Evolutionary conservation across 2,888 invertebrate genomes (phyloP).

Genomic region (Carpatolechia fugitivella): DNA sequence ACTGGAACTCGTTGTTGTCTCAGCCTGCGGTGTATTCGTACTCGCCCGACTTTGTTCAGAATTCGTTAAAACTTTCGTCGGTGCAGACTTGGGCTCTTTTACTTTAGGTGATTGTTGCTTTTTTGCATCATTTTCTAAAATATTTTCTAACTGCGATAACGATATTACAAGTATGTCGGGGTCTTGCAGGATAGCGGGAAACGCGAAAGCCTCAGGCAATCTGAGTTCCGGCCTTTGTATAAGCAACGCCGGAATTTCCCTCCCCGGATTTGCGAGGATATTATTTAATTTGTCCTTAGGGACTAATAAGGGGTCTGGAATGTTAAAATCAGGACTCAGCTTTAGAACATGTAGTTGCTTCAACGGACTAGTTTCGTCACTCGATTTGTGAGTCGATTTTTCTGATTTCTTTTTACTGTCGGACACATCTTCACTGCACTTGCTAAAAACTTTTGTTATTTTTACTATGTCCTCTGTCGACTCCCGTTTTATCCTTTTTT

Average conservation of each 20-base stretch:
- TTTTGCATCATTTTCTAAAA: conserved; percentile 73
- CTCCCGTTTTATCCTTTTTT: conserved; percentile 60
- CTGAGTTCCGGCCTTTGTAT: conserved; percentile 85
- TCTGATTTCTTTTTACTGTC: conserved; percentile 48
- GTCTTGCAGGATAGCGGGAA: conserved; percentile 85
- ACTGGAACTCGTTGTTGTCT: conserved; percentile 34
- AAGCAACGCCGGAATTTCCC: conserved; percentile 87
- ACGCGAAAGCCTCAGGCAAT: conserved; percentile 85
- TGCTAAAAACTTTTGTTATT: conserved; percentile 62
- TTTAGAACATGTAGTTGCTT: conserved; percentile 85
- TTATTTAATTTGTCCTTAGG: conserved; percentile 87
- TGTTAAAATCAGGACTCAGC: conserved; percentile 82
- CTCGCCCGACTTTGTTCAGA: conserved; percentile 31
- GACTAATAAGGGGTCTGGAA: conserved; percentile 90
- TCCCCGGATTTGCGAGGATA: conserved; percentile 85
- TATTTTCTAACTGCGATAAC: conserved; percentile 84
- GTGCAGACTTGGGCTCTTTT: conserved; percentile 29
- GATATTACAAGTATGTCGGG: conserved; percentile 89
- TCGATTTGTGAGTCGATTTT: conserved; percentile 39
- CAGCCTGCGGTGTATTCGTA: conserved; percentile 39
- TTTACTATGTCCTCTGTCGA: conserved; percentile 58
- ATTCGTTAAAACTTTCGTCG: conserved; percentile 35
- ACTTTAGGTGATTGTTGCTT: conserved; percentile 24
- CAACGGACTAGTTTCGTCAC: conserved; percentile 81
- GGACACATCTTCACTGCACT: conserved; percentile 45